These are phyloP conservation scores for Cossypha polioptera DNA, from an alignment of 2,797 vertebrate genomes.

Conservation along the genomic window DNA sequence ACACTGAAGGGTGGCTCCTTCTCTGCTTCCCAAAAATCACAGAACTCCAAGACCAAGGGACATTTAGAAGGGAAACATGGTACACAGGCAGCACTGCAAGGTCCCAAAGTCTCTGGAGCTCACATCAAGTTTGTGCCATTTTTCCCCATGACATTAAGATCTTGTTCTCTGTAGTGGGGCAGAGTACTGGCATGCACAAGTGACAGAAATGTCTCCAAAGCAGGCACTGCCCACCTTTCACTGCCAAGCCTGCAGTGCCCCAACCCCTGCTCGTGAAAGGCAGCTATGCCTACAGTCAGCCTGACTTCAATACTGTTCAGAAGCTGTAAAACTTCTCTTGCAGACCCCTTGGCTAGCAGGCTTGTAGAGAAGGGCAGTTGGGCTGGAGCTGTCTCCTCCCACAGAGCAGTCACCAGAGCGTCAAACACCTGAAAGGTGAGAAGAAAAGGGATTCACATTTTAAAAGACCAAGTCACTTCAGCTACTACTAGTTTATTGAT, in stretches of 20 bases:
- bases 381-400: not conserved
- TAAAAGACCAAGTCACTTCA: not conserved
- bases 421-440: not conserved
- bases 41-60: not conserved
- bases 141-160: fast-evolving
- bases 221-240: not conserved
- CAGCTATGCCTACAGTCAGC: not conserved
- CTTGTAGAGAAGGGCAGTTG: not conserved
- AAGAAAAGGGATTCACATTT: not conserved
- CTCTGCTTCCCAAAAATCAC: not conserved
- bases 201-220: not conserved
- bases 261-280: fast-evolving
- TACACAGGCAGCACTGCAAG: not conserved
- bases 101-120: not conserved
- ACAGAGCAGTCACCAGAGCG: not conserved
- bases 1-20: not conserved
- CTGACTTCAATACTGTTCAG: not conserved
- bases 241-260: not conserved
- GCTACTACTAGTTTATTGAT: not conserved
- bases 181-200: fast-evolving
- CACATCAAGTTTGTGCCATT: not conserved
- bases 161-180: not conserved
- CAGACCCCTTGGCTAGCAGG: not conserved
- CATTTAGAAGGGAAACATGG: not conserved
- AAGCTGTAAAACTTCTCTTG: not conserved